Base-by-base conservation (phyloP, 1,140 invertebrate species). In the Battus philenor region DNA sequence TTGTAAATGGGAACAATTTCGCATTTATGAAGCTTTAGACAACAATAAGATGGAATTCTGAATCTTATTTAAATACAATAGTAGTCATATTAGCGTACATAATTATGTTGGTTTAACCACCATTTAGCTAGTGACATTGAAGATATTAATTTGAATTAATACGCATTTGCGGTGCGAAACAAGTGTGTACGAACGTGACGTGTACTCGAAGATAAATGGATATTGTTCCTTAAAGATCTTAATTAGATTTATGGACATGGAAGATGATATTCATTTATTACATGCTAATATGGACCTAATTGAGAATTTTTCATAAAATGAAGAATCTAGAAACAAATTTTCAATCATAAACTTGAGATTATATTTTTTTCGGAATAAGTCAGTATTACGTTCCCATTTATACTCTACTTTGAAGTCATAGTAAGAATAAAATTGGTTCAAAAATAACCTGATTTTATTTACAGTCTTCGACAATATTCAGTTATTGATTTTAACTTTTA, bases 1-100 rank as follows among this genome's bases (percentile, higher is more conserved):
- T 24, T 6, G 46, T 32, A 27, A 34, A 17, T 50, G 48, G 17
- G 15, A 31, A 38, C 29, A 29, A 44, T 44, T 44, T 48, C 15
- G 29, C 34, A 24, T 36, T 44, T 50, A 43, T 32, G 17, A 20
- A 18, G 32, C 32, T 34, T 20, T 18, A 34, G 16, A 16, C 8
- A 18, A 36, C 20, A 20, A 36, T 18, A 10, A 10, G 9, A 36
- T n/a, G 33, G 33, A 18, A 36, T 36, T 36, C 20, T 36, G 17
- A 36, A 36, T 22, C 33, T 36, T 36, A 36, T 36, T 36, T 36
- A 7, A 36, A 36, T 36, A 36, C 33, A 12, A 36, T 36, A 36
- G 33, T 9, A 36, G 10, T 18, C 6, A 36, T 20, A 18, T 18
- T 36, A 1, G 33, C 17, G 8, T 36, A 10, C 33, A 36, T 36